A percentile compares a stretch with the other conserved stretches of the same genome.
These are phyloP conservation scores for Synanthedon formicaeformis DNA, from an alignment of 2,888 invertebrate species.

Conservation along the genomic window DNA sequence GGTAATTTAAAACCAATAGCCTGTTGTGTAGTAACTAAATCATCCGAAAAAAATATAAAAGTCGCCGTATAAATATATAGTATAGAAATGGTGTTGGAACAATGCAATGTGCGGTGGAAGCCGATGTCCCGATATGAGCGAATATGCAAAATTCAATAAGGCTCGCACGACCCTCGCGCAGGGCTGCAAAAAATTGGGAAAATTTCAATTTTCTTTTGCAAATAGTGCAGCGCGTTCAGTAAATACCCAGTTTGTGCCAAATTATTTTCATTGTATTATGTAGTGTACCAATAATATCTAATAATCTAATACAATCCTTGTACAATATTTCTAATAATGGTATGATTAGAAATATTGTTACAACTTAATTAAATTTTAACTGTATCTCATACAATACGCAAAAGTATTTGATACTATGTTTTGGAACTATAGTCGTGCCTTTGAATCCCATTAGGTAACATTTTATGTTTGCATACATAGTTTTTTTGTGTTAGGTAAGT, in stretches of 20 bases:
- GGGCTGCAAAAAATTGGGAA: constrained; percentile 19
- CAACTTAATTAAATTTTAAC: too few relatives aligned
- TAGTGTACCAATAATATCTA: too few relatives aligned
- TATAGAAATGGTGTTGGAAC: constrained; percentile 16
- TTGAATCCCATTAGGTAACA: too few relatives aligned
- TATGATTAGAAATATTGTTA: too few relatives aligned
- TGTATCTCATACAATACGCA: too few relatives aligned
- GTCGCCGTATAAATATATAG: background rate
- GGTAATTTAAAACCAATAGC: background rate
- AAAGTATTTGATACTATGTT: too few relatives aligned
- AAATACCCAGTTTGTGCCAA: background rate
- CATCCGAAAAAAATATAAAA: background rate
- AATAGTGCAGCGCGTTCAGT: background rate
- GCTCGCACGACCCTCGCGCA: constrained; percentile 23
- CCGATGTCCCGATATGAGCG: constrained; percentile 43
- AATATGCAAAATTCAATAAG: constrained; percentile 57
- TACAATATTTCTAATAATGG: too few relatives aligned
- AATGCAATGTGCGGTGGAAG: constrained; percentile 20
- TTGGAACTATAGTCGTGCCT: too few relatives aligned
- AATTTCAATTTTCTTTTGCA: background rate
- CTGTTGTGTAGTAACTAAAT: background rate
- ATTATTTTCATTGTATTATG: too few relatives aligned
- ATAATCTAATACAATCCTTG: too few relatives aligned
- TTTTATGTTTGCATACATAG: too few relatives aligned
- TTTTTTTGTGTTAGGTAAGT: too few relatives aligned